phyloP scores from a whole-genome alignment of 2,113 vertebrate species.

The Bucco capensis region DNA sequence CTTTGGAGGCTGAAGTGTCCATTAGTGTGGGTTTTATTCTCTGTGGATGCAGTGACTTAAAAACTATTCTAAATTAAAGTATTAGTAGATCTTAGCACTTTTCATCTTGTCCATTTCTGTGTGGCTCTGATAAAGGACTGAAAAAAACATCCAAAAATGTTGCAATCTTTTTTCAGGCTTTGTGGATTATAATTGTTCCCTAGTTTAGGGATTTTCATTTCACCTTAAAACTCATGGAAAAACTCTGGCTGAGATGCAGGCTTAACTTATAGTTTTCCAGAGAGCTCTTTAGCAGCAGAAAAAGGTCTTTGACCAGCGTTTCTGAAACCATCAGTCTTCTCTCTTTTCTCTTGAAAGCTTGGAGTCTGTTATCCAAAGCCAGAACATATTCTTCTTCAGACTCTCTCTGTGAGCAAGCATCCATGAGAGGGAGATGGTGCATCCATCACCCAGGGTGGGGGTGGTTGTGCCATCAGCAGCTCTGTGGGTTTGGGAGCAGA shows the following conservation, averaged over 20 bases:
- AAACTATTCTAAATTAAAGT: neutral
- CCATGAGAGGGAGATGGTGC: neutral
- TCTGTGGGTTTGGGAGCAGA: rapidly evolving
- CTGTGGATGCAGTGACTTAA: neutral
- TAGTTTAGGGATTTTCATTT: neutral
- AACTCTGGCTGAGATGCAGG: neutral
- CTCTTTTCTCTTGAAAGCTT: neutral
- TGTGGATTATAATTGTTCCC: neutral
- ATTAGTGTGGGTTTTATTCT: neutral
- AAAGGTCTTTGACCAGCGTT: neutral
- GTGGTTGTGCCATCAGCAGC: neutral
- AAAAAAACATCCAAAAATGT: neutral
- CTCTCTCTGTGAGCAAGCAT: neutral
- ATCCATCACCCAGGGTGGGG: neutral
- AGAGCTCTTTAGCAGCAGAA: neutral
- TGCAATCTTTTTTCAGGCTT: neutral
- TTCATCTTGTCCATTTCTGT: neutral
- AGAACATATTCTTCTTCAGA: neutral
- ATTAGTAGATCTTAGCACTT: neutral
- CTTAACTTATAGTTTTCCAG: neutral
- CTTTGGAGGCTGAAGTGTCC: neutral
- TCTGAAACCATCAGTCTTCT: neutral
- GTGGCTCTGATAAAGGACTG: neutral
- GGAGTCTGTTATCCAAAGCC: neutral
- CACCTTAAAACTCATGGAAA: neutral